phyloP scores from a whole-genome alignment of 2,888 invertebrate species.

The Acleris cristana region DNA sequence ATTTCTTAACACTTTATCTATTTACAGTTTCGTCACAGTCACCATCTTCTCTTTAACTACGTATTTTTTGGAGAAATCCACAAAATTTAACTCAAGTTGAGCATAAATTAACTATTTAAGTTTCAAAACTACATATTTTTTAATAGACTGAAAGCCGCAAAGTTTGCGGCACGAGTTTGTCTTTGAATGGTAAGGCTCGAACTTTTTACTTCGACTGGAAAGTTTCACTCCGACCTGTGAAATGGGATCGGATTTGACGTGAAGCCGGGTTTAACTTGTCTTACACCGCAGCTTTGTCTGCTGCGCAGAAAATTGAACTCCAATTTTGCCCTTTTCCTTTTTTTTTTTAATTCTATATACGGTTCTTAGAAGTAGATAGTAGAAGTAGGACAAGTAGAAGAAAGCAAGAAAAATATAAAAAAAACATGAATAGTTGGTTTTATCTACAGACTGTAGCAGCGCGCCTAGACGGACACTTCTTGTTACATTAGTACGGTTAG shows the following conservation, averaged over 20 bases:
- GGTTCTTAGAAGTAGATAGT: too few species aligned
- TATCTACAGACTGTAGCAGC: too few species aligned
- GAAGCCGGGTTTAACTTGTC: constrained; percentile 5
- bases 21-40: too few species aligned
- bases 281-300: neutral
- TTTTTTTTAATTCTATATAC: too few species aligned
- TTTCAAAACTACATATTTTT: constrained; percentile 27
- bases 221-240: constrained; percentile 21
- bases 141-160: constrained; percentile 14
- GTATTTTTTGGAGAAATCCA: neutral
- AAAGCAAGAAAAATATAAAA: too few species aligned
- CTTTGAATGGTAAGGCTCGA: constrained; percentile 25
- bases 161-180: constrained; percentile 25
- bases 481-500: too few species aligned
- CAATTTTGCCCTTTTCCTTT: too few species aligned
- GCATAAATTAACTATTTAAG: constrained; percentile 30
- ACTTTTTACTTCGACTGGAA: constrained; percentile 28
- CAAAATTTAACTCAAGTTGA: neutral
- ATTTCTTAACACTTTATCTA: too few species aligned
- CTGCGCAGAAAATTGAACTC: too few species aligned
- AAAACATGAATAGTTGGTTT: too few species aligned
- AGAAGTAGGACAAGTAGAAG: too few species aligned
- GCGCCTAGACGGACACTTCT: too few species aligned
- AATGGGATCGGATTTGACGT: constrained; percentile 19
- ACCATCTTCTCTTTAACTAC: neutral